Percentiles rank a stretch among this genome's conserved stretches.
These are phyloP conservation scores for Eilema griseolum DNA, from an alignment of 2,888 invertebrate genomes.

Conservation along the genomic window DNA sequence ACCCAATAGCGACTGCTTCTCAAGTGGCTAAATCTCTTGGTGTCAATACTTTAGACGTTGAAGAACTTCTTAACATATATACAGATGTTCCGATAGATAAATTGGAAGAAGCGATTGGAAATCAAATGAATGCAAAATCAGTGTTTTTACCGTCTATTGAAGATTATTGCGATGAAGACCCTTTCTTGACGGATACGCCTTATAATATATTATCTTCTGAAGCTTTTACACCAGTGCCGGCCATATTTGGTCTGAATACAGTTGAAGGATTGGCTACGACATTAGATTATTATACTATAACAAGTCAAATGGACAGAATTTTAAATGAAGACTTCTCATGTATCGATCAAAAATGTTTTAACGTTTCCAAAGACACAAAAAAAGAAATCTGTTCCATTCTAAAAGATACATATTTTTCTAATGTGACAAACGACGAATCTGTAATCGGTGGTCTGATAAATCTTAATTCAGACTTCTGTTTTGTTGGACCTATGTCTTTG, in stretches of 20 bases:
- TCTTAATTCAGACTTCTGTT: constrained; percentile 76
- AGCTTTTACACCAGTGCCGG: constrained; percentile 76
- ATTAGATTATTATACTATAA: constrained; percentile 74
- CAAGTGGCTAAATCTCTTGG: constrained; percentile 78
- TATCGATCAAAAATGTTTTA: constrained; percentile 68
- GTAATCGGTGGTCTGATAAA: constrained; percentile 78
- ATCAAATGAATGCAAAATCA: constrained; percentile 77
- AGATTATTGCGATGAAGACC: constrained; percentile 68
- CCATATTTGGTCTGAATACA: constrained; percentile 84
- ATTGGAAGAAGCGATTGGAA: constrained; percentile 76
- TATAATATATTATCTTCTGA: constrained; percentile 74
- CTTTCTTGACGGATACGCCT: constrained; percentile 77
- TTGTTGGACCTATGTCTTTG: constrained; percentile 76
- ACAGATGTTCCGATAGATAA: constrained; percentile 64
- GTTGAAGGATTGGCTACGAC: constrained; percentile 84
- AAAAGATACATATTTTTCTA: constrained; percentile 74
- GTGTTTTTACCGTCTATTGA: constrained; percentile 79
- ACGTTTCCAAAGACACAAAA: constrained; percentile 61
- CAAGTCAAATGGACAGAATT: constrained; percentile 75
- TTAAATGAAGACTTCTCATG: constrained; percentile 73
- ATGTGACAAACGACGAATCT: constrained; percentile 69
- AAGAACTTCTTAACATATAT: constrained; percentile 68
- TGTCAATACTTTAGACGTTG: constrained; percentile 62
- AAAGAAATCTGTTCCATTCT: constrained; percentile 66
- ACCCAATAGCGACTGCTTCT: constrained; percentile 71